Evolutionary conservation across 2,113 vertebrate species (phyloP).

Genomic region (western clawed frog (Xenopus tropicalis)): DNA sequence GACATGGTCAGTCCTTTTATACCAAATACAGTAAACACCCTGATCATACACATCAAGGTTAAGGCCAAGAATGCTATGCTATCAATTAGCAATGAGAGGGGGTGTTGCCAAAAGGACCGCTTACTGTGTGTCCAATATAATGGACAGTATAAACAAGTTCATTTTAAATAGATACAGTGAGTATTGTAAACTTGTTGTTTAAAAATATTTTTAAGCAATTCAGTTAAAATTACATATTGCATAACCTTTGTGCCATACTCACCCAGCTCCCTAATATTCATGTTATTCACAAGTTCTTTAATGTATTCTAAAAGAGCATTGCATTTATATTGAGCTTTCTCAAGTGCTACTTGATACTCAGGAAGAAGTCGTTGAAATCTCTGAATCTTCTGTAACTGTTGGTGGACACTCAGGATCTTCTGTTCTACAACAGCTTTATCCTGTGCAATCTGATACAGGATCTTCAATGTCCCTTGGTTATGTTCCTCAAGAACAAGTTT

Average conservation of each 20-base stretch:
- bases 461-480: slow-evolving; percentile 32
- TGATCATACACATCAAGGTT: too few relatives aligned
- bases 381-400: slow-evolving; percentile 33
- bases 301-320: slow-evolving; percentile 30
- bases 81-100: too few relatives aligned
- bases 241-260: neutral
- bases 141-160: too few relatives aligned
- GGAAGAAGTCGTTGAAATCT: slow-evolving; percentile 26
- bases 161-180: too few relatives aligned
- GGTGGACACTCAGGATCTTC: slow-evolving; percentile 26
- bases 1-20: too few relatives aligned
- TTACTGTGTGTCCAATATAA: too few relatives aligned
- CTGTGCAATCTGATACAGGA: slow-evolving; percentile 39
- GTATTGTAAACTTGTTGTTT: too few relatives aligned
- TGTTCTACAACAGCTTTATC: slow-evolving; percentile 43
- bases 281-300: slow-evolving; percentile 31
- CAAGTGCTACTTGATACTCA: slow-evolving; percentile 37
- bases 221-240: too few relatives aligned
- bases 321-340: slow-evolving; percentile 36
- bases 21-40: too few relatives aligned
- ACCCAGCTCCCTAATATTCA: slow-evolving; percentile 37
- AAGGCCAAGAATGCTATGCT: too few relatives aligned
- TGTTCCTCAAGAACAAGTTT: slow-evolving; percentile 34
- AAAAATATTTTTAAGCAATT: too few relatives aligned
- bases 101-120: too few relatives aligned